These are phyloP conservation scores for Gavialis gangeticus DNA, from an alignment of 2,113 vertebrate genomes.

Conservation along the genomic window DNA sequence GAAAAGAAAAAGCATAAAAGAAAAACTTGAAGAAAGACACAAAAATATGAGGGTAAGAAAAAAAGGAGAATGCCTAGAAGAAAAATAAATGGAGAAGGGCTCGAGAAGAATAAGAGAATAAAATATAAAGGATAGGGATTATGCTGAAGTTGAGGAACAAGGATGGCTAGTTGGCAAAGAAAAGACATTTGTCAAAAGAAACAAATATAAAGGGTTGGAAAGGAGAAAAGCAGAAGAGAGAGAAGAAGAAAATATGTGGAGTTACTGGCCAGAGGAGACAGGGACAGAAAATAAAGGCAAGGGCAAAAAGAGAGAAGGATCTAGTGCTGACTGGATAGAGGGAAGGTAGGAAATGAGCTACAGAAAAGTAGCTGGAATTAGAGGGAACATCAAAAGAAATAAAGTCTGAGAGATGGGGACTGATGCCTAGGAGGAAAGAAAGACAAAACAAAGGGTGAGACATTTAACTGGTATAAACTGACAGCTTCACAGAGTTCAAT, in stretches of 20 bases:
- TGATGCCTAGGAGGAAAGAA: constrained; percentile 5
- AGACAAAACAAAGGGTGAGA: background rate
- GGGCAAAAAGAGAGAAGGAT: background rate
- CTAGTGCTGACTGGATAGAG: background rate
- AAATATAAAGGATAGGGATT: background rate
- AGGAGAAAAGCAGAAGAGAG: background rate
- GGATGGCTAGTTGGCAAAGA: background rate
- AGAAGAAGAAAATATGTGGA: background rate
- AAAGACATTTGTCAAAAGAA: background rate
- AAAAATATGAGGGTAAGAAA: background rate
- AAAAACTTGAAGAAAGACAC: background rate
- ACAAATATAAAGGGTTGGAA: background rate
- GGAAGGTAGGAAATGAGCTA: background rate
- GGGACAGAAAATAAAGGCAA: background rate
- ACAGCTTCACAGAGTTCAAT: fast-evolving
- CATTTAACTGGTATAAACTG: background rate
- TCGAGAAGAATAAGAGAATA: background rate
- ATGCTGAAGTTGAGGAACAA: background rate
- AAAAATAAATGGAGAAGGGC: background rate
- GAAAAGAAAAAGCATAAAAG: background rate
- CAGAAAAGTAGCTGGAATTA: background rate
- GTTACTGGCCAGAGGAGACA: background rate
- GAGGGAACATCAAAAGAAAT: constrained; percentile 18
- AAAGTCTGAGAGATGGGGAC: background rate
- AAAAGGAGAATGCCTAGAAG: background rate